A percentile compares a stretch with the other conserved stretches of the same genome.
phyloP scores from a whole-genome alignment of 1,140 invertebrate genomes.

The Cataglyphis hispanica region DNA sequence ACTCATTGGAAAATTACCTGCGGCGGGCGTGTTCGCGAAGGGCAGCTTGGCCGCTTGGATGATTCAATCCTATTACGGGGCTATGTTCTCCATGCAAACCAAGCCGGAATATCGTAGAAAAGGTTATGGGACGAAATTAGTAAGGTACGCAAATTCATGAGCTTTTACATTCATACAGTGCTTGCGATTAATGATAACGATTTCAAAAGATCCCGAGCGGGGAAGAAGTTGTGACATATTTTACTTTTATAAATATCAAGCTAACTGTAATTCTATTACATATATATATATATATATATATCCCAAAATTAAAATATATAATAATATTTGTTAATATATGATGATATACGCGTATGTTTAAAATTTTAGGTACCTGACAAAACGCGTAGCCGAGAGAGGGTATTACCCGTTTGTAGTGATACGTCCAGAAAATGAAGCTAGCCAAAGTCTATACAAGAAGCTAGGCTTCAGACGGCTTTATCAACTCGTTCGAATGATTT shows the following conservation, averaged over 20 bases:
- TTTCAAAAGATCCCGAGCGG: not conserved
- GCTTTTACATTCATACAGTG: not conserved
- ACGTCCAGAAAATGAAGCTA: constrained; percentile 94
- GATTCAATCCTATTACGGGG: constrained; percentile 95
- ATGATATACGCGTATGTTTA: not conserved
- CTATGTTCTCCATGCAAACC: constrained; percentile 97
- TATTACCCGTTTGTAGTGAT: constrained; percentile 95
- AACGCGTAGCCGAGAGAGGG: constrained; percentile 90
- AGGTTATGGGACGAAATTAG: constrained; percentile 88
- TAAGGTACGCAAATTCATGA: constrained; percentile 75
- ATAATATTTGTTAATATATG: not conserved
- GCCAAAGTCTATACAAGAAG: constrained; percentile 92
- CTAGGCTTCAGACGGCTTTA: constrained; percentile 92
- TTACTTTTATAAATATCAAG: not conserved
- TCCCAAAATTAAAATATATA: not conserved
- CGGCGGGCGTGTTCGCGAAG: constrained; percentile 91
- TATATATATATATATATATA: not conserved
- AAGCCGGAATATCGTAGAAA: constrained; percentile 92
- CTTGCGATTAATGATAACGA: not conserved
- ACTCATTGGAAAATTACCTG: constrained; percentile 91
- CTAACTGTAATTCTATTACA: not conserved
- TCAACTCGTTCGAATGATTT: constrained; percentile 91
- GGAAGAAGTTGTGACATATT: not conserved
- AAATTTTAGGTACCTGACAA: constrained; percentile 87
- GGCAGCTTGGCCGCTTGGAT: constrained; percentile 93